These are phyloP conservation scores for Mystacides longicornis DNA, from an alignment of 2,888 invertebrate genomes.

Conservation along the genomic window DNA sequence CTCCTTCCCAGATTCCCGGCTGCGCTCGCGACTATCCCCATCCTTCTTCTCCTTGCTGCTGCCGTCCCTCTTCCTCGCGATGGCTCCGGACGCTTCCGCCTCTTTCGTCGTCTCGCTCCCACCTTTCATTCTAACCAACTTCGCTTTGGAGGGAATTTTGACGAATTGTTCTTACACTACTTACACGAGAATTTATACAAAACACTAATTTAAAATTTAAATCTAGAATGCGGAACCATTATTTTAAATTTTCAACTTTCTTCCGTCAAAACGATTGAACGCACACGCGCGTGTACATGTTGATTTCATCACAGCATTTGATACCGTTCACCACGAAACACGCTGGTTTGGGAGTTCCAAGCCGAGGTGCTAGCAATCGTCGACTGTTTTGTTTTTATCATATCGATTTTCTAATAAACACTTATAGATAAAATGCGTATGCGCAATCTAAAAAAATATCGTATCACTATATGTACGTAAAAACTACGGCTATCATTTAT, in stretches of 20 bases:
- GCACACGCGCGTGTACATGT: too few species aligned
- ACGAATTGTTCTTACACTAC: slow-evolving; percentile 6
- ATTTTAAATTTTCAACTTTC: neutral
- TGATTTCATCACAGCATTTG: too few species aligned
- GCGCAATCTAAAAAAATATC: too few species aligned
- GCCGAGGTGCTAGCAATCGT: too few species aligned
- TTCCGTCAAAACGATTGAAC: too few species aligned
- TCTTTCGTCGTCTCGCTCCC: slow-evolving; percentile 9
- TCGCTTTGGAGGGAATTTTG: slow-evolving; percentile 25
- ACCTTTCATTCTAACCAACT: slow-evolving; percentile 10
- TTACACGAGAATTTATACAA: neutral
- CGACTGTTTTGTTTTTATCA: too few species aligned
- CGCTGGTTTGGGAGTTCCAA: too few species aligned
- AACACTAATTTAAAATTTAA: slow-evolving; percentile 2
- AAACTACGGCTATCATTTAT: too few species aligned
- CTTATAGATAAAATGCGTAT: too few species aligned
- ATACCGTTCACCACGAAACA: too few species aligned
- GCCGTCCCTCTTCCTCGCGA: slow-evolving; percentile 1
- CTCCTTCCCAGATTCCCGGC: slow-evolving; percentile 19
- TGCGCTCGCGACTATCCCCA: slow-evolving; percentile 13
- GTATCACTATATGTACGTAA: too few species aligned
- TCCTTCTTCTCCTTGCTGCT: slow-evolving; percentile 12
- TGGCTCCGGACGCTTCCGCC: neutral
- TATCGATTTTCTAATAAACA: too few species aligned
- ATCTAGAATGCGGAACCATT: slow-evolving; percentile 14